Conservation (phyloP, 2,797 vertebrate genomes). For the Pseudochromis fuscus region DNA sequence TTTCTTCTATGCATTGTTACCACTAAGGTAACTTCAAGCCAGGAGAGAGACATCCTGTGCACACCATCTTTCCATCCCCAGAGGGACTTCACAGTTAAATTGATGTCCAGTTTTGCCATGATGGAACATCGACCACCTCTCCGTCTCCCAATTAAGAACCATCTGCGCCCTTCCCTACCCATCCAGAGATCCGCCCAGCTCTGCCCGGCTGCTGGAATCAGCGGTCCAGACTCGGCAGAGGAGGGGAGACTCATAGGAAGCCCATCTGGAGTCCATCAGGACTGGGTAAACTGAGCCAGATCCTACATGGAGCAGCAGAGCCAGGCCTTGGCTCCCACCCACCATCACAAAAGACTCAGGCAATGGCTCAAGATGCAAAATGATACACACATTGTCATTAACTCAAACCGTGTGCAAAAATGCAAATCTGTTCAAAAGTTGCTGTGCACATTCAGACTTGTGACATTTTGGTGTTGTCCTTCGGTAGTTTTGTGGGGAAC, state of each 20-base stretch:
- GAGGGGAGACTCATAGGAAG: conserved; percentile 66
- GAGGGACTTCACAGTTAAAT: conserved; percentile 44
- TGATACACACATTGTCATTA: conserved; percentile 78
- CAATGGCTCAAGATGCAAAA: conserved; percentile 74
- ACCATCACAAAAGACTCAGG: conserved; percentile 74
- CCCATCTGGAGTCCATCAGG: conserved; percentile 83
- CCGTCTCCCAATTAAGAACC: conserved; percentile 53
- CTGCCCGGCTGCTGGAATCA: conserved; percentile 57
- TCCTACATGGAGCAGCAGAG: conserved; percentile 73
- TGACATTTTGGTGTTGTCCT: conserved; percentile 48
- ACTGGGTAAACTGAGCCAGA: conserved; percentile 80
- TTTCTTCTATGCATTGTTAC: conserved; percentile 28
- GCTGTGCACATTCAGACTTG: conserved; percentile 26
- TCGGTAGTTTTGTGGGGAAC: conserved; percentile 7
- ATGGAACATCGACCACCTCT: conserved; percentile 46
- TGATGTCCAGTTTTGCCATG: conserved; percentile 40
- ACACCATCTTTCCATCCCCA: conserved; percentile 30
- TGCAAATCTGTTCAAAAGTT: conserved; percentile 64
- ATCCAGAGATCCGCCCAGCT: conserved; percentile 46
- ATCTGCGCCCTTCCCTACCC: conserved; percentile 51
- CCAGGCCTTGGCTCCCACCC: conserved; percentile 72
- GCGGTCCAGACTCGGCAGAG: conserved; percentile 66
- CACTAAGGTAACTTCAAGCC: conserved; percentile 8
- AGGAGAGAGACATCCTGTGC: conserved; percentile 16
- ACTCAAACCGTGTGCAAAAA: conserved; percentile 76